Base-by-base conservation (phyloP, 2,797 vertebrate species). In the Catostomus latipinnis region DNA sequence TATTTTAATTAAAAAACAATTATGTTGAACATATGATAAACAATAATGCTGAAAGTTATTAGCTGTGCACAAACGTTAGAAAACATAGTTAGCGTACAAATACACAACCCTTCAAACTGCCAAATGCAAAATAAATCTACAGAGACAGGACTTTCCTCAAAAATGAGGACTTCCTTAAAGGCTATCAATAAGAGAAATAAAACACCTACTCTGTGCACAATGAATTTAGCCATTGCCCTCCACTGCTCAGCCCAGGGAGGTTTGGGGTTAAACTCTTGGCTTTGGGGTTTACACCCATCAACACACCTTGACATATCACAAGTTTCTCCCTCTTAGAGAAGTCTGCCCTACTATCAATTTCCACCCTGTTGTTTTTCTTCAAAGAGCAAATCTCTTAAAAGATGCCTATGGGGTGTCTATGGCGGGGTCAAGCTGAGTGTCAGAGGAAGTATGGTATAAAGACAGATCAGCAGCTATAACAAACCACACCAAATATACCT, bases 391-490 rank as follows among this genome's bases (percentile, higher is more conserved):
- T 34, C 34, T 34, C 34, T 34, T 34, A 34, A 34, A 34, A 46
- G 34, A 63, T 63, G 61, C 13, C 61, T 63, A 12, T 8, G 6
- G 43, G 43, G 62, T 65, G 13, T 65, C 8, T 14, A 46, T 43
- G 46, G n/a, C 13, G 7, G 45, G 62, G 62, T 65, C 43, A 46
- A 14, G 43, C 62, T n/a, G 62, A 65, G 62, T 63, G 13, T 65
- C 62, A 65, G 6, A 65, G 62, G 62, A 65, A 46, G 43, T 46
- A 13, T 45, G 62, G 62, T 46, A 63, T 10, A 63, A 6, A n/a
- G 12, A 65, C n/a, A 65, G 13, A 65, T 65, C 43, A 65, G 43
- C 10, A 6, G 43, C 60, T 62, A 18, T 34, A 34, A 43, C 50
- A n/a, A 6, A 14, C 13, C 8, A 6, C 22, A 56, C 52, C 43